A percentile compares a stretch with the other conserved stretches of the same genome.
Conservation (phyloP, 2,113 vertebrate species). For the Rhipidura dahli region DNA sequence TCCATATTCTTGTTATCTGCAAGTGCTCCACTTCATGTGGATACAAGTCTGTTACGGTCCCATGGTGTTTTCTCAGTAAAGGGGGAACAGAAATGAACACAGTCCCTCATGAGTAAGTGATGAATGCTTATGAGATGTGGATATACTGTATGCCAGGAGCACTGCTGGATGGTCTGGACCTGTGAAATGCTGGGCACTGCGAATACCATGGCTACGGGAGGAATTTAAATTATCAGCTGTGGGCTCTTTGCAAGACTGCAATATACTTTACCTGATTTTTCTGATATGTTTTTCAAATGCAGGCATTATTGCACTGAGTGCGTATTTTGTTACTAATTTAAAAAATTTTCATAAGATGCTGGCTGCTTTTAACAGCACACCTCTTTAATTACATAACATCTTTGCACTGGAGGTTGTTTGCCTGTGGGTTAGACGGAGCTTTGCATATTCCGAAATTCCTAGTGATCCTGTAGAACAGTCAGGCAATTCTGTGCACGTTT, state of each 20-base stretch:
- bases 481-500: background rate
- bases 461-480: background rate
- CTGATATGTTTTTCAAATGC: background rate
- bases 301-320: background rate
- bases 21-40: background rate
- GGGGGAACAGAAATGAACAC: background rate
- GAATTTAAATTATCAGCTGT: background rate
- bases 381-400: background rate
- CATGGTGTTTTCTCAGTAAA: background rate
- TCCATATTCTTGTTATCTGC: background rate
- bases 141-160: background rate
- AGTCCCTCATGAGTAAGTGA: background rate
- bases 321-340: background rate
- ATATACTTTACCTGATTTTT: background rate
- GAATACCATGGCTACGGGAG: background rate
- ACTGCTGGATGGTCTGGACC: background rate
- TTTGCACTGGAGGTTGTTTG: background rate
- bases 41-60: background rate
- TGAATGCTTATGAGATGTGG: background rate
- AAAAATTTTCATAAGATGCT: background rate
- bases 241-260: background rate
- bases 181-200: background rate
- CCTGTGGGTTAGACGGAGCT: background rate
- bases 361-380: background rate
- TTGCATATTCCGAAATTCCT: background rate